A percentile compares a stretch with the other conserved stretches of the same genome.
Evolutionary conservation across 2,888 invertebrate genomes (phyloP).

Genomic region (Drosophila monieri): DNA sequence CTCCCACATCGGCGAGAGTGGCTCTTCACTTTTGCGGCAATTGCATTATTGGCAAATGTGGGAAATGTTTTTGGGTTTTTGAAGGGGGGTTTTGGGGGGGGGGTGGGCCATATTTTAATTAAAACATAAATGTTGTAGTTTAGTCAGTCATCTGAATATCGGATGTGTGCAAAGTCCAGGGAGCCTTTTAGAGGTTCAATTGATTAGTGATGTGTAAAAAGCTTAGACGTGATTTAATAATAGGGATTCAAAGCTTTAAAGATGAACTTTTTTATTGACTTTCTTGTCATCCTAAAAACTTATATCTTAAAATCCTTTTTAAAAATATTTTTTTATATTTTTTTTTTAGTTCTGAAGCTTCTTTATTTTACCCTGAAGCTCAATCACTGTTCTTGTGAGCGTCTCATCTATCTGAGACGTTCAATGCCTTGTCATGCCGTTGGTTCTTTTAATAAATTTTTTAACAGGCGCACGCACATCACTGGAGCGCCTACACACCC

Average conservation of each 20-base stretch:
- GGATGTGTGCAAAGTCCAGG: constrained; percentile 23
- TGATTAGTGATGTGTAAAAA: constrained; percentile 31
- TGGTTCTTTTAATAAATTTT: constrained; percentile 44
- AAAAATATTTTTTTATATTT: not conserved
- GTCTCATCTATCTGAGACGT: not conserved
- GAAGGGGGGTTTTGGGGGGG: constrained; percentile 25
- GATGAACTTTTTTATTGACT: too few relatives aligned
- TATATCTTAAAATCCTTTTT: not conserved
- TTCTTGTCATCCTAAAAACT: not conserved
- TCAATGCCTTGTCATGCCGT: constrained; percentile 20
- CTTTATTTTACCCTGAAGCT: not conserved
- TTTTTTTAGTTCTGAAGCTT: not conserved
- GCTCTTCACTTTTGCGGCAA: constrained; percentile 33
- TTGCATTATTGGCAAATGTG: constrained; percentile 64
- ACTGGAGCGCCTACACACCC: not conserved
- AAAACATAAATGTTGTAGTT: constrained; percentile 69
- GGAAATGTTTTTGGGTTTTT: constrained; percentile 69
- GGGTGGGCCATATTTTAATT: constrained; percentile 77
- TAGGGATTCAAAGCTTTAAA: too few relatives aligned
- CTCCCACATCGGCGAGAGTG: constrained; percentile 16
- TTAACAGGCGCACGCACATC: constrained; percentile 35
- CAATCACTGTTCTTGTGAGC: constrained; percentile 6
- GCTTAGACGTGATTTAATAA: constrained; percentile 19
- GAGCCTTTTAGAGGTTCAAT: constrained; percentile 10
- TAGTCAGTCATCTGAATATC: constrained; percentile 31